A percentile compares a stretch with the other conserved stretches of the same genome.
These are phyloP conservation scores for Belonocnema kinseyi DNA, from an alignment of 1,140 invertebrate genomes.

Conservation along the genomic window DNA sequence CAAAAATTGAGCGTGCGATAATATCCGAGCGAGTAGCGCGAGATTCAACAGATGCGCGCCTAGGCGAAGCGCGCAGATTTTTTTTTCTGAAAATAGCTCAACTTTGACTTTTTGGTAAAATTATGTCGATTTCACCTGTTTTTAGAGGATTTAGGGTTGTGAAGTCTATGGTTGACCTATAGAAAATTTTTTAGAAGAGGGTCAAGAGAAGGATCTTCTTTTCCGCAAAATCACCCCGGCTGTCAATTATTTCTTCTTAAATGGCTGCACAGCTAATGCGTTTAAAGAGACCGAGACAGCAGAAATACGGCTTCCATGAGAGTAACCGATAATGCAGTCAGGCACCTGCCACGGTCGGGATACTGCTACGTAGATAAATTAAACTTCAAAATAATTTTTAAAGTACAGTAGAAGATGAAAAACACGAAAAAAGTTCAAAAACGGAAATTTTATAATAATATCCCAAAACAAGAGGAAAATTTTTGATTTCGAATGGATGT, in stretches of 20 bases:
- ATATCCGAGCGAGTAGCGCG: too few relatives aligned
- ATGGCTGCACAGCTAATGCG: conserved; percentile 65
- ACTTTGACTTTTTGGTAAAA: too few relatives aligned
- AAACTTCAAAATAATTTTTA: background rate
- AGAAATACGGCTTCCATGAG: conserved; percentile 64
- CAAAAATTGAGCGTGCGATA: too few relatives aligned
- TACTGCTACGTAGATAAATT: background rate
- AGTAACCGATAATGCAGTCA: conserved; percentile 51
- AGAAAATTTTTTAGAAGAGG: background rate
- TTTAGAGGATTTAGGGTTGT: too few relatives aligned
- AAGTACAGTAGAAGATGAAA: background rate
- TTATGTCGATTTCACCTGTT: too few relatives aligned
- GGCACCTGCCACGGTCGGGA: conserved; percentile 50
- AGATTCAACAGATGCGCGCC: too few relatives aligned
- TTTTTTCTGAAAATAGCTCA: too few relatives aligned
- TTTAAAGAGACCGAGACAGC: conserved; percentile 58
- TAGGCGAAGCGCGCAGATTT: too few relatives aligned
- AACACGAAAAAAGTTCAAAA: background rate
- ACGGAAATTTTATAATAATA: too few relatives aligned
- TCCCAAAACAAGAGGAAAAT: too few relatives aligned
- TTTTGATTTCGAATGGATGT: too few relatives aligned
- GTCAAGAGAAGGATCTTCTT: conserved; percentile 3
- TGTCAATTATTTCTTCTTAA: conserved; percentile 61
- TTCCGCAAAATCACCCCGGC: conserved; percentile 6
- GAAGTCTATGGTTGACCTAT: background rate